These are phyloP conservation scores for Drosophila watanabei DNA, from an alignment of 1,140 invertebrate genomes.

Conservation along the genomic window DNA sequence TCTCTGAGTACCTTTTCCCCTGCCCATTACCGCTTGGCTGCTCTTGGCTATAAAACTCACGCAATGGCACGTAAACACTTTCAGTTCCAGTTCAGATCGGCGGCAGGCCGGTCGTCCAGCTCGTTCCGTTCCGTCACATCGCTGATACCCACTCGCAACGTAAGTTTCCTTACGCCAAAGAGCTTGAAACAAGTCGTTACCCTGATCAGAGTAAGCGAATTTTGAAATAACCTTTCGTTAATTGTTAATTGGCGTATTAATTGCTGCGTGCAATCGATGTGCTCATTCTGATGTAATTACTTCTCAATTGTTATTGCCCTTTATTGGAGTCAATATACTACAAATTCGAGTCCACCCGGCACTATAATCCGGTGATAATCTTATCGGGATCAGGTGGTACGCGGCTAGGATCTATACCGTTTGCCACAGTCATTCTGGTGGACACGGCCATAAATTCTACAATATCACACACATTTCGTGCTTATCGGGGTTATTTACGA, in stretches of 20 bases:
- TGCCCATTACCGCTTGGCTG: constrained; percentile 18
- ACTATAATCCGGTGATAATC: constrained; percentile 41
- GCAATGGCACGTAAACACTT: constrained; percentile 55
- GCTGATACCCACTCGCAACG: constrained; percentile 18
- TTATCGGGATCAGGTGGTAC: constrained; percentile 36
- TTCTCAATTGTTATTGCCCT: constrained; percentile 24
- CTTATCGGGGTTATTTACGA: constrained; percentile 54
- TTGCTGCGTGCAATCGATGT: constrained; percentile 5
- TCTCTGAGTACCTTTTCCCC: constrained; percentile 9
- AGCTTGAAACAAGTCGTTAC: constrained; percentile 24
- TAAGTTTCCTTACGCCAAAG: constrained; percentile 32
- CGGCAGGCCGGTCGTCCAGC: constrained; percentile 46
- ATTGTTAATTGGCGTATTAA: constrained; percentile 37
- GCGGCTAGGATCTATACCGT: constrained; percentile 12
- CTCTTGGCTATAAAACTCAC: constrained; percentile 67
- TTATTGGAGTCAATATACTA: constrained; percentile 14
- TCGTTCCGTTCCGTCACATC: constrained; percentile 27
- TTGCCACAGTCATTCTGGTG: constrained; percentile 41
- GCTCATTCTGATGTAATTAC: constrained; percentile 36
- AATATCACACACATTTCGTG: constrained; percentile 30
- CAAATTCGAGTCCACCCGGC: constrained; percentile 20
- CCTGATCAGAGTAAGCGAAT: constrained; percentile 22
- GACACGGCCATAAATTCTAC: constrained; percentile 38
- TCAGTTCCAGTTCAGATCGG: constrained; percentile 68
- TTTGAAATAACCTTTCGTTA: constrained; percentile 28